phyloP scores from a whole-genome alignment of 1,140 invertebrate species.

The Zaprionus inermis region DNA sequence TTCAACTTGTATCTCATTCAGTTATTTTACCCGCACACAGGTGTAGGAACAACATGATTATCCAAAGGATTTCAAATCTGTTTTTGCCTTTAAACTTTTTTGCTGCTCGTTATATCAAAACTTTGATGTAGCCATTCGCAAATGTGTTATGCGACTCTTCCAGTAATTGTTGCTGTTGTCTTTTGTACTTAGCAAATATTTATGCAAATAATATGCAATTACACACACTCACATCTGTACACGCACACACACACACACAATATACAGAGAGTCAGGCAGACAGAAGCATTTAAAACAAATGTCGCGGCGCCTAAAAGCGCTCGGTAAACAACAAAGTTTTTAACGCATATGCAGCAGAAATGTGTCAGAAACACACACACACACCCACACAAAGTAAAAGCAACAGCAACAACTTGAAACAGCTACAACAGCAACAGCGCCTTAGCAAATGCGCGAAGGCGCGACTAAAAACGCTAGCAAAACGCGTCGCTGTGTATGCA shows the following conservation, averaged over 20 bases:
- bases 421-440: slow-evolving; percentile 38
- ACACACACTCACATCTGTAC: slow-evolving; percentile 45
- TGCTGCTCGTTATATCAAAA: slow-evolving; percentile 49
- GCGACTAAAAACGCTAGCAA: slow-evolving; percentile 47
- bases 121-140: slow-evolving; percentile 51
- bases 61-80: neutral
- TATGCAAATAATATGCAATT: slow-evolving; percentile 81
- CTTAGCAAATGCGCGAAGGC: slow-evolving; percentile 27
- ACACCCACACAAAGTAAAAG: slow-evolving; percentile 6
- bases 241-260: slow-evolving; percentile 1
- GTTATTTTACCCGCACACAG: slow-evolving; percentile 6
- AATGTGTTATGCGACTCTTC: slow-evolving; percentile 34
- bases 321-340: slow-evolving; percentile 70
- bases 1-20: neutral
- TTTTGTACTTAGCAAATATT: slow-evolving; percentile 69
- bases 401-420: slow-evolving; percentile 40
- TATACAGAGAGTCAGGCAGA: neutral
- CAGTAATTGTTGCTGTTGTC: slow-evolving; percentile 22
- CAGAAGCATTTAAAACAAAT: slow-evolving; percentile 28
- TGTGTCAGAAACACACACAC: slow-evolving; percentile 48
- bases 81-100: slow-evolving; percentile 42
- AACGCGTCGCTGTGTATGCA: slow-evolving; percentile 45
- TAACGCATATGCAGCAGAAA: slow-evolving; percentile 58
- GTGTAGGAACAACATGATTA: neutral
- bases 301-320: slow-evolving; percentile 63